Conservation (phyloP, 1,140 invertebrate species). For the Oreohelix idahoensis region DNA sequence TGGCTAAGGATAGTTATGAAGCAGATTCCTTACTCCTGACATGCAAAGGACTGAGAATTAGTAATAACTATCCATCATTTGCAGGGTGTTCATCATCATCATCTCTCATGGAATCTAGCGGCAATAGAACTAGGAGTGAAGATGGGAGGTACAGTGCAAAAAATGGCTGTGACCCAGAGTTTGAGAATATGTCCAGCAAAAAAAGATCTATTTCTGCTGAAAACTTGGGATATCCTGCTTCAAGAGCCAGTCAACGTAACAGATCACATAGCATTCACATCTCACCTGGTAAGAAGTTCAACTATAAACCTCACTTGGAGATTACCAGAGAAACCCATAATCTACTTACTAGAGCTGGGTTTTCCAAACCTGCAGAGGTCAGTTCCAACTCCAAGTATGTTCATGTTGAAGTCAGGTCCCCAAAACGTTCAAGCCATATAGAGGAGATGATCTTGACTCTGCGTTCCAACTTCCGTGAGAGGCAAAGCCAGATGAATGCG, state of each 20-base stretch:
- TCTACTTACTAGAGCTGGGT: slow-evolving; percentile 62
- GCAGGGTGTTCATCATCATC: no score
- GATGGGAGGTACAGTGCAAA: not conserved
- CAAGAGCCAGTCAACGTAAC: slow-evolving; percentile 31
- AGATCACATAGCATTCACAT: slow-evolving; percentile 58
- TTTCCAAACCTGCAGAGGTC: slow-evolving; percentile 37
- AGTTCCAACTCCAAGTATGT: slow-evolving; percentile 34
- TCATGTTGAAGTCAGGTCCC: slow-evolving; percentile 43
- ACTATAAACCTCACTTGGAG: slow-evolving; percentile 63
- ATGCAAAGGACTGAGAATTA: not conserved
- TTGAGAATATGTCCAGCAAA: no score
- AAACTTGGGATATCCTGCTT: slow-evolving; percentile 30
- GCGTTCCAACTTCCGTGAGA: slow-evolving; percentile 21
- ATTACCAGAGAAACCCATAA: slow-evolving; percentile 66
- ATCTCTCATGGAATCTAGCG: no score
- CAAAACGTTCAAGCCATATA: slow-evolving; percentile 33
- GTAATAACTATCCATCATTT: not conserved
- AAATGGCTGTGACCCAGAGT: no score
- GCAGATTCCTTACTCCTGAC: no score
- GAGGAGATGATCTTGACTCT: slow-evolving; percentile 28
- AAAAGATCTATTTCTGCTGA: slow-evolving; percentile 52
- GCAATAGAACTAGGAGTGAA: not conserved
- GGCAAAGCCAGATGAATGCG: not conserved
- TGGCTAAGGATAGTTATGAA: no score
- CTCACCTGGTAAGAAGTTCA: slow-evolving; percentile 46